Evolutionary conservation across 2,797 vertebrate species (phyloP), one percentile per base, ranked within the genome.

Genomic region (Gouania willdenowi): DNA sequence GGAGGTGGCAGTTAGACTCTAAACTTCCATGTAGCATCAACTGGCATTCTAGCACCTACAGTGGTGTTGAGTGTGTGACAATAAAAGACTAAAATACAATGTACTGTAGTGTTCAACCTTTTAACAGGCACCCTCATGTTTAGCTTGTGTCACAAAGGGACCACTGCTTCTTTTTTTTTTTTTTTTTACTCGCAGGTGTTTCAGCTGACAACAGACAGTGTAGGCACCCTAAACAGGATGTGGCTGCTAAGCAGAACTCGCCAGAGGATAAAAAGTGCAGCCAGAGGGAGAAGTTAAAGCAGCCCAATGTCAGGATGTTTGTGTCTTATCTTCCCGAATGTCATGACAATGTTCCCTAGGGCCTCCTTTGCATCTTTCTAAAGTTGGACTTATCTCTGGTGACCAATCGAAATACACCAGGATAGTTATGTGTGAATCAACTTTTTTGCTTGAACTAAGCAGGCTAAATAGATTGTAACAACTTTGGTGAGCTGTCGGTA

Each of bases 221-320:
- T 64, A 31, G 53, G 63, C 54, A 80, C 75, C 62, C 61, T 70
- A 75, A 82, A 83, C 77, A 84, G 84, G 77, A 85, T 81, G 71
- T 77, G 65, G 77, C 73, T 75, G 72, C 74, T 75, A 59, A 72
- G 75, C 53, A 49, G 31, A 21, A 53, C 52, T 43, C 76, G 53
- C 56, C 19, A 31, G 81, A 73, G 80, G 70, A 42, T 61, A 39
- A 55, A 57, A 62, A 75, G 71, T 72, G 70, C 75, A 44, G 54
- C 62, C 59, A 23, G 35, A 52, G 54, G 61, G 75, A 81, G 47
- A 71, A 36, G 47, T 14, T 21, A 26, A n/a, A 35, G 45, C 38
- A 26, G 20, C 47, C 24, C 2, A 48, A 59, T 59, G 66, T 64
- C 66, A 76, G 73, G 71, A 77, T 77, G 78, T 79, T 85, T 81